Base-by-base conservation (phyloP, 1,140 invertebrate species). In the Drosophila sechellia region DNA sequence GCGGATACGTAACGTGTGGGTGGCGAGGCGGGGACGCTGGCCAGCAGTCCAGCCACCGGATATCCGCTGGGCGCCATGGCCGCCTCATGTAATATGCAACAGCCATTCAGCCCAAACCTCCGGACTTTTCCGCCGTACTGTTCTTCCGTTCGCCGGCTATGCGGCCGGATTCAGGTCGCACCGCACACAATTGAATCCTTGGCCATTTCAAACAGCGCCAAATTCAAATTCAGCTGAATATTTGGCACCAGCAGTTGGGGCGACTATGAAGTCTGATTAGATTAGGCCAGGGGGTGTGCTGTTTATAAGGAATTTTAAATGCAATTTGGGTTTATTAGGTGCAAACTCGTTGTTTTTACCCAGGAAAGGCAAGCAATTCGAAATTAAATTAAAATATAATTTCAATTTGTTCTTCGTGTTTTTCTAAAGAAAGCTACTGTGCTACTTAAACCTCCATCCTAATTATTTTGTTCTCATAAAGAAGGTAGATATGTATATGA, bases 21-120 rank as follows among this genome's bases (percentile, higher is more conserved):
- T 48, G 58, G 27, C 13, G n/a, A 17, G 4, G 6, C 22, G 8
- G 6, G 45, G 22, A 27, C 1, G 13, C 35, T 27, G 17, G 17
- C 43, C 70, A 57, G 17, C 20, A 72, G 22, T 43, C 37, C 39
- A 49, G 54, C 54, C 61, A 68, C 48, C 83, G 83, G 81, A 86
- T 79, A 64, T 87, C 81, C 81, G 81, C 63, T 59, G 53, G 69
- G 71, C 81, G 54, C 45, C 53, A 76, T 57, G 61, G 49, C 54
- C 59, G 40, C 35, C 74, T 75, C 65, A 81, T 87, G 75, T 60
- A 83, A 87, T 68, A 86, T 86, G 79, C 81, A 87, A 63, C 68
- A 86, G 50, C 50, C 63, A 70, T 56, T 39, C 37, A 31, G 31
- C 13, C 37, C 37, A 12, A 39, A 13, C 37, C 37, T 39, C 37